A percentile compares a stretch with the other conserved stretches of the same genome.
Conservation (phyloP, 35 echinoderm and acorn worm species). For the Nesometra sesokonis region DNA sequence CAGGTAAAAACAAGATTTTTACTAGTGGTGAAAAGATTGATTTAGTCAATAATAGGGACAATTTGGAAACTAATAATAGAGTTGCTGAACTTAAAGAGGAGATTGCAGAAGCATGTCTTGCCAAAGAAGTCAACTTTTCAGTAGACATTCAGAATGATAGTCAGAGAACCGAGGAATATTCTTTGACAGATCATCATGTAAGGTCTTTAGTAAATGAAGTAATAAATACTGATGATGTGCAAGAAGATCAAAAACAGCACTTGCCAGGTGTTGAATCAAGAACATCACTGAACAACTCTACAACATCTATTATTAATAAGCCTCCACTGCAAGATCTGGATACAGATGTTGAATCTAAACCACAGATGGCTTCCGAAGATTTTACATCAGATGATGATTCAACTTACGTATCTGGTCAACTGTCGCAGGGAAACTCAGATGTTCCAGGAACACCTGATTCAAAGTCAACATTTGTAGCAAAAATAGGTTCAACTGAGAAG, state of each 20-base stretch:
- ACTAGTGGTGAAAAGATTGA: no score
- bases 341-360: no score
- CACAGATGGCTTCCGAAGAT: neutral
- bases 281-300: no score
- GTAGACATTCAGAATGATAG: neutral
- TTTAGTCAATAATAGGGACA: no score
- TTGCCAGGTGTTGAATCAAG: no score
- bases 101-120: no score
- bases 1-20: no score
- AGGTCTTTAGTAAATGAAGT: neutral
- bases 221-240: neutral
- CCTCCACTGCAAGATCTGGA: no score
- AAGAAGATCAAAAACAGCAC: neutral
- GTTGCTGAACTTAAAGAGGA: no score
- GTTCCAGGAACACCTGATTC: neutral
- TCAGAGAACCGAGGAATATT: neutral
- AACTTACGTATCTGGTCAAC: neutral
- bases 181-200: neutral
- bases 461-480: neutral
- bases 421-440: neutral
- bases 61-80: no score
- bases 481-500: neutral
- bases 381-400: neutral
- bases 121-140: no score
- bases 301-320: no score